phyloP scores from a whole-genome alignment of 2,888 invertebrate genomes.

The Limulus polyphemus region DNA sequence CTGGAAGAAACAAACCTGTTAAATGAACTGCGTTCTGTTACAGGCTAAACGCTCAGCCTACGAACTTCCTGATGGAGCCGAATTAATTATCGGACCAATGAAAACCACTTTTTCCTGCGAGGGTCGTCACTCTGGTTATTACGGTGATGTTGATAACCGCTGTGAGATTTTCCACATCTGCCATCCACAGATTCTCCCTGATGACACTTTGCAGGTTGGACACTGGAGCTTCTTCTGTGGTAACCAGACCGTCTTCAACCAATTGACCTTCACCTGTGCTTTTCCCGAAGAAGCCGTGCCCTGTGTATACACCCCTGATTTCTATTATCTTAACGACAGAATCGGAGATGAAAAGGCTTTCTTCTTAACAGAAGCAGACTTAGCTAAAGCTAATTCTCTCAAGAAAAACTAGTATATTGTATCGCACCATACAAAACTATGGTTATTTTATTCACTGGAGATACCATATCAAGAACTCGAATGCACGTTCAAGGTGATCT shows the following conservation, averaged over 20 bases:
- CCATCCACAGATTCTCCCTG: conserved; percentile 13
- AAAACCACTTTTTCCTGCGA: conserved; percentile 31
- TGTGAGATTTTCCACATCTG: conserved; percentile 27
- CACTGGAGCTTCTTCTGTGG: conserved; percentile 25
- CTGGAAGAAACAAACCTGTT: too few species aligned
- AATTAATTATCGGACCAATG: conserved; percentile 31
- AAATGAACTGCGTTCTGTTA: not conserved
- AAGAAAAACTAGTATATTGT: too few species aligned
- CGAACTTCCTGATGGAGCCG: conserved; percentile 24
- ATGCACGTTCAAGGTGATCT: too few species aligned
- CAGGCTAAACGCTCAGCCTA: conserved; percentile 6
- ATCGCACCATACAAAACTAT: too few species aligned
- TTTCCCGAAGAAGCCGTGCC: conserved; percentile 26
- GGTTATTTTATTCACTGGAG: too few species aligned
- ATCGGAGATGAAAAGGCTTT: conserved; percentile 23
- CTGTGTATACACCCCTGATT: conserved; percentile 27
- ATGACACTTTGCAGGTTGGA: conserved; percentile 11
- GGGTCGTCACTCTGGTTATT: conserved; percentile 25
- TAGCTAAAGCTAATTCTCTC: not conserved
- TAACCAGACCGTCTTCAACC: conserved; percentile 28
- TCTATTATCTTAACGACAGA: conserved; percentile 27
- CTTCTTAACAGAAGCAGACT: conserved; percentile 18
- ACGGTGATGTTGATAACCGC: conserved; percentile 25
- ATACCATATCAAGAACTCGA: too few species aligned
- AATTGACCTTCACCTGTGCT: conserved; percentile 26